Evolutionary conservation across 2,888 invertebrate genomes (phyloP), one percentile per base, ranked within the genome.

Genomic region (Linnaemya tessellans): DNA sequence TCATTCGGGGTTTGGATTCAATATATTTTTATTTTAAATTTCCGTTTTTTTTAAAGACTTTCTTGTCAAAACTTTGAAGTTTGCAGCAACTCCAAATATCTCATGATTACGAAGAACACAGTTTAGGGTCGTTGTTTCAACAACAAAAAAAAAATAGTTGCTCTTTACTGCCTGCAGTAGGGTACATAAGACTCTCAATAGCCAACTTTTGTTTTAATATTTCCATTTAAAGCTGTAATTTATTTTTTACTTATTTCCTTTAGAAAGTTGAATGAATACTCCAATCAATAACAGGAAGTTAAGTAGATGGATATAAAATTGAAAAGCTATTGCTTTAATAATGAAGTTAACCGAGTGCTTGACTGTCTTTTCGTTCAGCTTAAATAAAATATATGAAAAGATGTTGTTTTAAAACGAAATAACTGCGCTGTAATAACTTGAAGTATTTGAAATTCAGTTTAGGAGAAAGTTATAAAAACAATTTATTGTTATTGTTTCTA

Each of bases 231-330:
- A 20, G 62, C 62, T 56, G 10, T 13, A 65, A 38, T 49, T 58
- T 58, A n/a, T 41, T 35, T 38, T 51, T 35, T 15, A 10, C 0
- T 43, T 51, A 22, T 51, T 51, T 49, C 20, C 35, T 38, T 49
- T 58, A 38, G 10, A 20, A 38, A 58, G 3, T 51, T 62, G 25
- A 70, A 70, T 62, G 25, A 70, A 70, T 41, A 79, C 51, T 62
- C 11, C 80, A 71, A 84, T 80, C 75, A 84, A 70, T 84, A 77
- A 38, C 60, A 73, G 77, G 65, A 60, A 60, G 56, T 70, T 74
- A 84, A 84, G 75, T 60, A 58, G 65, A 46, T 43, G 71, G 73
- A 73, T 73, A 73, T 68, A 56, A 84, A 79, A 79, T 68, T 43
- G 67, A 67, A 68, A 78, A 64, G 56, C 51, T 73, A 79, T 83